Base-by-base conservation (phyloP, 2,113 vertebrate species). In the Pterophyllum scalare region DNA sequence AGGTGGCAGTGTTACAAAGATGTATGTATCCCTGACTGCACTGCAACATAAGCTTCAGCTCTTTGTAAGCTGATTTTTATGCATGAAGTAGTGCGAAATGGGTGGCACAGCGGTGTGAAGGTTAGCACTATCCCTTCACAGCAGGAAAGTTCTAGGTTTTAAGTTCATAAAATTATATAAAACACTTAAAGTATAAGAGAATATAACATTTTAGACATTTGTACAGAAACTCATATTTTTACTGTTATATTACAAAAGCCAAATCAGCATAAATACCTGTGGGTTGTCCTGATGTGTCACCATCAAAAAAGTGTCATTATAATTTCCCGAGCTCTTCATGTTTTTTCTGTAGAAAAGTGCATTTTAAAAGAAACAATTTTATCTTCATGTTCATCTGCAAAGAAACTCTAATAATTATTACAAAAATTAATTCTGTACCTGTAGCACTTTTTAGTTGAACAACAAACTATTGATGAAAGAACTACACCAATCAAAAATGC, bases 401-500 rank as follows among this genome's bases (percentile, higher is more conserved):
- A 40, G 1, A 40, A 40, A 40, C 8, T 1, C 38, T 40, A 40
- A 40, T 40, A 40, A 10, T 40, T 11, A 35, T 28, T 28, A 31
- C 77, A 2, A 1, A 6, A 72, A 38, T 11, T 3, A 46, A 56
- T 5, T 1, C 7, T 8, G 13, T 85, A 93, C 94, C 90, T 90
- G 6, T 17, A 20, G 38, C 60, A 83, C 52, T 33, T 89, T 31
- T 14, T 85, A 4, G 2, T 59, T 52, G 88, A 87, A 86, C 40
- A 89, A 72, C 80, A 92, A 46, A 94, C 14, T 31, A 78, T 0
- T 3, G 85, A 57, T 56, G 91, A 83, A 57, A 86, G 61, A 22
- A 81, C 15, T 6, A 83, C 31, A 12, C 93, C 94, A n/a, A 61
- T 12, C 3, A 91, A n/a, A 87, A 94, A 94, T 35, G 81, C 75